phyloP scores from a whole-genome alignment of 2,113 vertebrate genomes.

The Calyptommatus sinebrachiatus region DNA sequence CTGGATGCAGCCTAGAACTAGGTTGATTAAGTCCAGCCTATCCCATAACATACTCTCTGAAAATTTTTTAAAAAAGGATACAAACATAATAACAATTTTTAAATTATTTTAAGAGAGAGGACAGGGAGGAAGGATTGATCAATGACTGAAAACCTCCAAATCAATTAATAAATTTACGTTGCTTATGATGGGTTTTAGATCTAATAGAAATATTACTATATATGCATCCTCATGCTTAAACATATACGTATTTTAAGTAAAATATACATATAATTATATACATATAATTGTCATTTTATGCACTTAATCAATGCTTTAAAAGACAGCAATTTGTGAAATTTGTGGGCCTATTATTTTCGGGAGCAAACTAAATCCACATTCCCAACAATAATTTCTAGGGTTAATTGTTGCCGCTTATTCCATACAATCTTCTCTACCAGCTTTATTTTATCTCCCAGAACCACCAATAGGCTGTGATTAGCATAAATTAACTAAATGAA shows the following conservation, averaged over 20 bases:
- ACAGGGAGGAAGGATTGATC: neutral
- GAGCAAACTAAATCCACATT: slow-evolving; percentile 57
- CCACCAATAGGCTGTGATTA: slow-evolving; percentile 71
- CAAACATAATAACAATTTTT: neutral
- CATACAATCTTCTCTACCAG: slow-evolving; percentile 64
- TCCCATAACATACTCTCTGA: no score
- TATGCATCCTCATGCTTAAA: neutral
- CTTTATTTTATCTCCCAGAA: slow-evolving; percentile 76
- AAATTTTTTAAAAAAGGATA: neutral
- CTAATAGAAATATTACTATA: slow-evolving; percentile 7
- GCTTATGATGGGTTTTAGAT: neutral
- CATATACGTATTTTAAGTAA: slow-evolving; percentile 21
- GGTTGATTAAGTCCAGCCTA: no score
- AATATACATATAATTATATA: neutral
- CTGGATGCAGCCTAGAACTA: no score
- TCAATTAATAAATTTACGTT: slow-evolving; percentile 1
- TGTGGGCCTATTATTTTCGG: slow-evolving; percentile 57
- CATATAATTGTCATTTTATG: slow-evolving; percentile 13
- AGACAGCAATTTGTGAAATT: slow-evolving; percentile 63
- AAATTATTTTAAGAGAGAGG: neutral
- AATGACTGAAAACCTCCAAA: neutral
- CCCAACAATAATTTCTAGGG: slow-evolving; percentile 68
- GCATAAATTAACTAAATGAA: slow-evolving; percentile 77
- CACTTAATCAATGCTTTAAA: slow-evolving; percentile 62
- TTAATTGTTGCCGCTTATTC: slow-evolving; percentile 73